phyloP scores from a whole-genome alignment of 1,140 invertebrate genomes.

The Drosophila mayri region DNA sequence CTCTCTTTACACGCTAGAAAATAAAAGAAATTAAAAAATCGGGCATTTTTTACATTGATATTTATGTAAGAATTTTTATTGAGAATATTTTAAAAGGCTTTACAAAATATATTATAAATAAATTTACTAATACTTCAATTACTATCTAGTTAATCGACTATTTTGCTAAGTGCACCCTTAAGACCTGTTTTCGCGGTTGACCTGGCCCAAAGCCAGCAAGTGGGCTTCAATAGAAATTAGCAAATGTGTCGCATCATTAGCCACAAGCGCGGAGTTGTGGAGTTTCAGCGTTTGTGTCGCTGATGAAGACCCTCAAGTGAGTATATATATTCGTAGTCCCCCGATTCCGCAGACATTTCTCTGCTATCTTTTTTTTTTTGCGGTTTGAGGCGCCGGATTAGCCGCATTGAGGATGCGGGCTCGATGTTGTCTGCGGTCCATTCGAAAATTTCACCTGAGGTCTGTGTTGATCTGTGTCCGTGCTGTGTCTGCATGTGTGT shows the following conservation, averaged over 20 bases:
- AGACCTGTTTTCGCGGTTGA: slow-evolving; percentile 77
- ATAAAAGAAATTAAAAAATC: background rate
- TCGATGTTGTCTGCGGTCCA: slow-evolving; percentile 30
- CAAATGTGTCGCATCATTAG: slow-evolving; percentile 84
- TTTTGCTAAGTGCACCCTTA: slow-evolving; percentile 39
- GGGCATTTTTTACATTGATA: no score
- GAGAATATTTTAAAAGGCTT: background rate
- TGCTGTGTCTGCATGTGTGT: slow-evolving; percentile 20
- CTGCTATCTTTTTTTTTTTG: slow-evolving; percentile 33
- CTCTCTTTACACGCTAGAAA: slow-evolving; percentile 2
- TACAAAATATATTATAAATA: background rate
- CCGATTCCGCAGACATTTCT: slow-evolving; percentile 24
- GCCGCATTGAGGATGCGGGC: slow-evolving; percentile 76
- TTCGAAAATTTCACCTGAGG: slow-evolving; percentile 52
- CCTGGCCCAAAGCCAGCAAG: slow-evolving; percentile 59
- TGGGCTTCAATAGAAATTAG: slow-evolving; percentile 81
- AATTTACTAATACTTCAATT: background rate
- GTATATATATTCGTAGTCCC: slow-evolving; percentile 3
- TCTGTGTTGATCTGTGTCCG: slow-evolving; percentile 34
- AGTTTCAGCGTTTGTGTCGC: slow-evolving; percentile 44
- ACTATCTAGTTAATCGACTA: slow-evolving; percentile 3
- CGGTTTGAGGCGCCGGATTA: slow-evolving; percentile 80
- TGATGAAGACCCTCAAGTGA: slow-evolving; percentile 78
- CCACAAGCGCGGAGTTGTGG: slow-evolving; percentile 56
- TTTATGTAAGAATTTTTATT: no score